Evolutionary conservation across 2,797 vertebrate species (phyloP), one percentile per base, ranked within the genome.

Genomic region (Alca torda): DNA sequence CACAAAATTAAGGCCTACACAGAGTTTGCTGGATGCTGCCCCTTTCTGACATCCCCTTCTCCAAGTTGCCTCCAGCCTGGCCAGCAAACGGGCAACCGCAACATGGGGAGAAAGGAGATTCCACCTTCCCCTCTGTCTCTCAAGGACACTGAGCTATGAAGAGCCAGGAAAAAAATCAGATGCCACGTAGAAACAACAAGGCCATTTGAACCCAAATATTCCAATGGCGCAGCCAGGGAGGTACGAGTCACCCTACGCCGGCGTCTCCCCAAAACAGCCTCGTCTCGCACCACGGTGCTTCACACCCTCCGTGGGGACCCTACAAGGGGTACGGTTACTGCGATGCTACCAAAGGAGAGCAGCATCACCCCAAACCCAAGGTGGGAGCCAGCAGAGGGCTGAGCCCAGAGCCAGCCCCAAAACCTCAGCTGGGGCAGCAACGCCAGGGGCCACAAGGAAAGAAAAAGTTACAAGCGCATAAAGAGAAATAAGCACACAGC

Each of bases 391-490:
- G 26, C 9, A 63, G 41, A 18, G 23, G 19, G 35, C 39, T 31
- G 8, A 61, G 39, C 26, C 39, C 20, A 13, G 25, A 39, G 13
- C 46, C 51, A 50, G 67, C 60, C 46, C 25, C 35, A 48, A 6
- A 23, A 25, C 16, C 19, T 10, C 33, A 33, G 19, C 15, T 30
- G 4, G 46, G 39, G 31, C 35, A 54, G 72, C 35, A 24, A 20
- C 11, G 2, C 1, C 7, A 72, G 59, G 4, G 3, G n/a, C 20
- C 30, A 1, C 1, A 0, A 25, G 20, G 26, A 53, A 60, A 12
- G 35, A 8, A 39, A 41, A 39, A 72, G 31, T 19, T 45, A 1
- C 2, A 6, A 76, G 16, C 25, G n/a, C 53, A 74, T n/a, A 2
- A n/a, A 77, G 48, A 15, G 6, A 60, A 64, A 17, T 8, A 48